A percentile compares a stretch with the other conserved stretches of the same genome.
phyloP scores from a whole-genome alignment of 2,113 vertebrate genomes.

The Felis catus region DNA sequence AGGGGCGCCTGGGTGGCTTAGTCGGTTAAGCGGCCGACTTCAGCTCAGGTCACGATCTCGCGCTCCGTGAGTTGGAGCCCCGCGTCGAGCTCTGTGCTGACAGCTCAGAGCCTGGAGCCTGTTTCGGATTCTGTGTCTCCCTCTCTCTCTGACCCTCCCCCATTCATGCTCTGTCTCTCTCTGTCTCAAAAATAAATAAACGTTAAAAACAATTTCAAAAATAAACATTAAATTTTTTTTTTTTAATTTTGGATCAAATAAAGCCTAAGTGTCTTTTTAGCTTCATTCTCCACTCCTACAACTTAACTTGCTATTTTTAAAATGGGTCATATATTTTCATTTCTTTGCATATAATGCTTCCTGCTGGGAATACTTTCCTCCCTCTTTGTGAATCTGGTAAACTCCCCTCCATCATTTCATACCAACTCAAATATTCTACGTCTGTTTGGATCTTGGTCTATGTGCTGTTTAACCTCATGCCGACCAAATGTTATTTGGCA shows the following conservation, averaged over 20 bases:
- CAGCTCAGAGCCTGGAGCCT: too few relatives aligned
- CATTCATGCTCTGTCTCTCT: too few relatives aligned
- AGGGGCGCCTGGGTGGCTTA: too few relatives aligned
- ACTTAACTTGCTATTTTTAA: not conserved
- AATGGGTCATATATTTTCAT: slow-evolving; percentile 7
- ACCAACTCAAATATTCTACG: not conserved
- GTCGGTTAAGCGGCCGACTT: fast-evolving
- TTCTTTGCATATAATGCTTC: slow-evolving; percentile 13
- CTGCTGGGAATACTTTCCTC: not conserved
- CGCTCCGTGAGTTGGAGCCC: too few relatives aligned
- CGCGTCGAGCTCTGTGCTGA: fast-evolving
- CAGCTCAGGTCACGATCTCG: too few relatives aligned
- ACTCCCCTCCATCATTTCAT: not conserved
- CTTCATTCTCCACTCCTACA: not conserved
- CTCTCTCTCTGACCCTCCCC: too few relatives aligned
- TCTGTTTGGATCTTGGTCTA: not conserved
- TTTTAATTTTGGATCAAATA: not conserved
- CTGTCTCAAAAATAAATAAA: too few relatives aligned
- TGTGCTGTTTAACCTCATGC: not conserved
- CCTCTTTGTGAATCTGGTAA: not conserved
- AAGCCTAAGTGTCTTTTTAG: not conserved
- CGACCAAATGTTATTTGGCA: not conserved
- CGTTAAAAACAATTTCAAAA: too few relatives aligned
- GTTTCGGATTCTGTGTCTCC: too few relatives aligned
- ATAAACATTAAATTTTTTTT: too few relatives aligned